phyloP scores from a whole-genome alignment of 2,797 vertebrate genomes.

The Micrastur ruficollis region DNA sequence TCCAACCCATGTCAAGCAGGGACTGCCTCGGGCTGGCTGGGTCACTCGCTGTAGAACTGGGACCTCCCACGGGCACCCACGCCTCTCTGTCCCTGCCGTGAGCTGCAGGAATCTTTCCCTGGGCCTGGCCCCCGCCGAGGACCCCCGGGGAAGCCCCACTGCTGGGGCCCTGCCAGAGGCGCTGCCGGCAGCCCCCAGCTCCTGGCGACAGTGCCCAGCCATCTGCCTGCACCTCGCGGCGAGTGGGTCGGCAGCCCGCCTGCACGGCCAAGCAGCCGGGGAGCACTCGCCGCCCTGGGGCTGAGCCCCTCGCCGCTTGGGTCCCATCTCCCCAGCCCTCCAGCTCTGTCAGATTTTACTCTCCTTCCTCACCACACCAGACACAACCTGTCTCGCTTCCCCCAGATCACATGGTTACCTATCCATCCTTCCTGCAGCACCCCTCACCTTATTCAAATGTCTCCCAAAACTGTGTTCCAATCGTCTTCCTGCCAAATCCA shows the following conservation, averaged over 20 bases:
- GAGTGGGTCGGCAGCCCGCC: not conserved
- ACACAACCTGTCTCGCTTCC: fast-evolving
- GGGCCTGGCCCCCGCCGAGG: not conserved
- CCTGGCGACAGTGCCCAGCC: not conserved
- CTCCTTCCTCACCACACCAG: not conserved
- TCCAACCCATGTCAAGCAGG: not conserved
- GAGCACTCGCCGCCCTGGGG: not conserved
- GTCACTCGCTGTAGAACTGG: not conserved
- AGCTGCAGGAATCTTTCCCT: not conserved
- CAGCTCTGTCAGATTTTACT: not conserved
- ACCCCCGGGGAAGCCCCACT: not conserved
- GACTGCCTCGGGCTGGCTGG: not conserved
- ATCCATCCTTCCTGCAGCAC: not conserved
- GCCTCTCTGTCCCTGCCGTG: not conserved
- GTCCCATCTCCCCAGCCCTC: not conserved
- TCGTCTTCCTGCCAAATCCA: not conserved
- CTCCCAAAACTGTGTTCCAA: not conserved
- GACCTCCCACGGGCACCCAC: not conserved
- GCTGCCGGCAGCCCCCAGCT: not conserved
- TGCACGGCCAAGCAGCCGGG: not conserved
- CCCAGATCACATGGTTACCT: not conserved
- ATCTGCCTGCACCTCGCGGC: not conserved
- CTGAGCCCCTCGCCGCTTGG: not conserved
- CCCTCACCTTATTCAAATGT: not conserved
- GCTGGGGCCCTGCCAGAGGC: not conserved